Base-by-base conservation (phyloP, 2,113 vertebrate genomes). In the Australoheros scitulus region DNA sequence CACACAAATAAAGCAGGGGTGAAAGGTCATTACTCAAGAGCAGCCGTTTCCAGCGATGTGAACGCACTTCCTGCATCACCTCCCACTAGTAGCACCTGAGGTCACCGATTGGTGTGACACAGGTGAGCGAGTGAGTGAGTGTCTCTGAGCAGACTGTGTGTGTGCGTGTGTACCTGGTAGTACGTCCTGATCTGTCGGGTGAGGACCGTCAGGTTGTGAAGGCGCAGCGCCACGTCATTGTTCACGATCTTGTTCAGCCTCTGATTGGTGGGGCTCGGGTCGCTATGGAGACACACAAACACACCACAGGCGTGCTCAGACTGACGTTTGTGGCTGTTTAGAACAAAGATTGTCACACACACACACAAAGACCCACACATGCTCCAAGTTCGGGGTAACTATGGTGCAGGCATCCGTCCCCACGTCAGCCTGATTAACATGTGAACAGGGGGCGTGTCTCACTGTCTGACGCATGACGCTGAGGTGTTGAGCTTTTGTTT, bases 201-300 rank as follows among this genome's bases (percentile, higher is more conserved):
- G 77, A 94, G 93, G 26, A 94, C 90, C 0, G 77, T 91, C 52
- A 94, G 84, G 90, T 94, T 94, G 91, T 94, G 85, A 34, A 94
- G 91, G 11, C 91, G 90, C 24, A 93, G 90, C 1, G 88, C 74
- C 59, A 86, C 36, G 7, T 93, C 92, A 50, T 92, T 94, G 90
- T 91, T 92, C 58, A 93, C 75, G n/a, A 92, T 94, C 87, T 91
- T 94, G 91, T 87, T 92, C 89, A 94, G 89, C 89, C 93, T 93
- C 90, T 94, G 94, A 88, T 93, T 84, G 86, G 89, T 88, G 18
- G 90, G 93, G 56, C 79, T 90, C 7, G 92, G 91, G 88, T 94
- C 92, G 34, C 94, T 94, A 92, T 79, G 90, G 94, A 92, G 83
- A 93, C 77, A 92, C 83, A 82, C 7, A 92, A 36, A 87, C 32